Evolutionary conservation across 2,888 invertebrate genomes (phyloP), one percentile per base, ranked within the genome.

Genomic region (Agonopterix heracliana): DNA sequence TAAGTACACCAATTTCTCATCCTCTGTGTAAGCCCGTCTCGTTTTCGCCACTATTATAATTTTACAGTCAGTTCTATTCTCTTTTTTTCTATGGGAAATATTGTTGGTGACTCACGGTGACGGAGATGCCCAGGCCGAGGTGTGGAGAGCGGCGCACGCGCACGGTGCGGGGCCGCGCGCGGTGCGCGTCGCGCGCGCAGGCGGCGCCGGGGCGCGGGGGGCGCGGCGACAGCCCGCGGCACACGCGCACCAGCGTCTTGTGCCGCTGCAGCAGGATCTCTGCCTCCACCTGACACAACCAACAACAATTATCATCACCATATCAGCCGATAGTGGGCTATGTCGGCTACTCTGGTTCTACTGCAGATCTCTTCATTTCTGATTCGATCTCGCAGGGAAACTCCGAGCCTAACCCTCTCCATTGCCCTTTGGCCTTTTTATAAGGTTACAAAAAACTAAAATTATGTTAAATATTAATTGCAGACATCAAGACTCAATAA

Each of bases 211-310:
- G 79, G 50, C 73, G 74, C 57, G 71, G 69, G 34, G 69, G 70
- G 34, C 79, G 77, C 52, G 78, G 77, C 50, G 74, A 78, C 63
- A 90, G 87, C 10, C 91, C 88, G 63, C 91, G 88, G 55, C 92
- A 92, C 63, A 91, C 92, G 56, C 91, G 88, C 50, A 91, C 91
- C 56, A 96, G 92, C 45, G 95, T 95, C 82, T 96, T 96, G 83
- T 95, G 95, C 34, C 95, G 89, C 79, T 96, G 95, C 48, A 96
- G 89, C 55, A 96, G 91, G 63, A 96, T 96, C 85, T 96, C 96
- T 0, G 95, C 94, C 72, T 96, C 96, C 62, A 96, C 89, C 89
- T 96, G 92, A 56, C 44, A 43, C 9, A 17, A 43, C 9, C 43
- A 38, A 38, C 3, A 5, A 36, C 1, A 36, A 36, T 36, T 14